Evolutionary conservation across 2,888 invertebrate genomes (phyloP), one percentile per base, ranked within the genome.

Genomic region (Caenorhabditis auriculariae): DNA sequence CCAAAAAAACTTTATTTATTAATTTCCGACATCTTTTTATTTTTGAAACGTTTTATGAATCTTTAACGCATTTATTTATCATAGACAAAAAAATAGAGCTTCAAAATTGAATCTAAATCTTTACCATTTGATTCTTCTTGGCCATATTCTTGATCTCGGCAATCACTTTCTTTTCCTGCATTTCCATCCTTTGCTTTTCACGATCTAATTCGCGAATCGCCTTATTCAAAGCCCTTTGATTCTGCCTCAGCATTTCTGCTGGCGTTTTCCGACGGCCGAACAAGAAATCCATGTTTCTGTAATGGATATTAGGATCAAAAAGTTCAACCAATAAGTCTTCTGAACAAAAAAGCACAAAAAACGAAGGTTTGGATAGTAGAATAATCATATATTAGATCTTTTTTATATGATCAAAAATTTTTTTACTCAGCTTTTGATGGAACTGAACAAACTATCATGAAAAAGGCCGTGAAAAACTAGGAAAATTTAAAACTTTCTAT

Each of bases 141-240:
- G 98, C 98, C 84, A 96, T 88, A 85, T 95, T 96, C 83, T 98
- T 98, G 66, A 98, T 98, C 82, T 98, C 98, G 0, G 88, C 88
- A 62, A 98, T 98, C 63, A 96, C 89, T 85, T 96, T 98, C 84
- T 98, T 98, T 82, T 99, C 98, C 82, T 96, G 95, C 78, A 92
- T 91, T 83, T 98, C 96, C 93, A 98, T 94, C n/a, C 69, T 57
- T 21, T 49, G 54, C 44, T 69, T 51, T 41, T 72, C 72, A 17
- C 69, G 62, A 83, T 98, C 98, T 70, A 98, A 86, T 84, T 98
- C 98, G 5, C 98, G 87, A 90, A 96, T 94, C 0, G 98, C 96
- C 85, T 93, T 94, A 83, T 93, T 96, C 39, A 98, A 85, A 1
- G 96, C 94, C 60, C 98, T 87, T 84, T 98, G 96, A 85, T 98